Evolutionary conservation across 2,888 invertebrate genomes (phyloP), one percentile per base, ranked within the genome.

Genomic region (Elegia similella): DNA sequence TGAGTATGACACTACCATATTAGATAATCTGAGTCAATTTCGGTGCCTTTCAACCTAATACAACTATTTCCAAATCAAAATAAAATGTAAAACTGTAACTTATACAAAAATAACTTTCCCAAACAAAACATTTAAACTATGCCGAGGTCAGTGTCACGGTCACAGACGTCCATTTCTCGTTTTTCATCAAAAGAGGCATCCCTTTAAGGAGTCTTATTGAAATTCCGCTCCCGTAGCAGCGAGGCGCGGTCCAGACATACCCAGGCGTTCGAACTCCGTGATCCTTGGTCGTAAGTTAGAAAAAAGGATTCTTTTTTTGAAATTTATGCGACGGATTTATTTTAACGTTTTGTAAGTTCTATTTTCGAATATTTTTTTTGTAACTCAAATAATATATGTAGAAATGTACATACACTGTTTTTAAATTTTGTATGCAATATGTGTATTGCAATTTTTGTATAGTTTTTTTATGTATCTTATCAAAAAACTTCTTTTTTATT

Each of bases 221-320:
- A 88, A 90, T 90, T 89, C 90, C 85, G 61, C 74, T 80, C 82
- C 75, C 86, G 90, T 87, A 77, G 74, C 57, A 62, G 64, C 65
- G 71, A 78, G 78, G 77, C 79, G 83, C 83, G 79, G 74, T 82
- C 83, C 82, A 62, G 75, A 86, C 86, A 89, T 89, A 80, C 84
- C 88, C 85, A 78, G 83, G 84, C 84, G 88, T 87, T 75, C 81
- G 69, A 62, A 61, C 70, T 69, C 71, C 72, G 72, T 68, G 76
- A 68, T 75, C 72, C 75, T 76, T 86, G 86, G 87, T 82, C 86
- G 86, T 78, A 73, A 69, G 58, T 67, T 80, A 55, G 64, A 64
- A 65, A 69, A 68, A 61, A 65, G 59, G n/a, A 74, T 78, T 63
- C 63, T 67, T 70, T 77, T 76, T 75, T 73, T 65, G 52, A 65